These are phyloP conservation scores for Melanotaenia trifasciata DNA, from an alignment of 2,797 vertebrate species.

Conservation along the genomic window DNA sequence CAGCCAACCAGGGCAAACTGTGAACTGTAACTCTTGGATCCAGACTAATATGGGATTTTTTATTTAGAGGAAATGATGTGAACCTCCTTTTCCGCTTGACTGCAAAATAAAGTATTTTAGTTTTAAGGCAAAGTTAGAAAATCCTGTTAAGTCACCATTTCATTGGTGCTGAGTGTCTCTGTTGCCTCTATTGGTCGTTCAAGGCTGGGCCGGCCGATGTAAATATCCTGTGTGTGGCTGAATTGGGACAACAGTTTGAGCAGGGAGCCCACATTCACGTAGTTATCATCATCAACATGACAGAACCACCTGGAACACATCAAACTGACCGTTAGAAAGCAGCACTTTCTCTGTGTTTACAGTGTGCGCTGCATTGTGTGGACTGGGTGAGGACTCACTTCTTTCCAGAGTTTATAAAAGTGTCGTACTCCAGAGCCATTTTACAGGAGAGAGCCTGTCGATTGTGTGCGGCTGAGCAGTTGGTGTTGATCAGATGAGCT, in stretches of 20 bases:
- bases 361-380: not conserved
- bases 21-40: not conserved
- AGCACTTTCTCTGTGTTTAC: not conserved
- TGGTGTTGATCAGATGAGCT: conserved; percentile 90
- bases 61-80: not conserved
- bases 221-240: conserved; percentile 90
- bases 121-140: not conserved
- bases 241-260: conserved; percentile 88
- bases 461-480: conserved; percentile 94
- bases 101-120: not conserved
- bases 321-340: not conserved
- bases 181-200: conserved; percentile 94
- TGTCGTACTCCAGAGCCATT: conserved; percentile 95
- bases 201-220: conserved; percentile 93
- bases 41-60: not conserved
- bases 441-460: conserved; percentile 97
- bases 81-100: not conserved
- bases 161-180: conserved; percentile 84
- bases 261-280: conserved; percentile 87
- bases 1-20: not conserved
- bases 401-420: conserved; percentile 89
- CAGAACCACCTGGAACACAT: conserved; percentile 92
- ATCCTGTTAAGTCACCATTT: conserved; percentile 78
- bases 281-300: conserved; percentile 97
- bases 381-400: conserved; percentile 84